These are phyloP conservation scores for Lathamus discolor DNA, from an alignment of 2,113 vertebrate genomes.

Conservation along the genomic window DNA sequence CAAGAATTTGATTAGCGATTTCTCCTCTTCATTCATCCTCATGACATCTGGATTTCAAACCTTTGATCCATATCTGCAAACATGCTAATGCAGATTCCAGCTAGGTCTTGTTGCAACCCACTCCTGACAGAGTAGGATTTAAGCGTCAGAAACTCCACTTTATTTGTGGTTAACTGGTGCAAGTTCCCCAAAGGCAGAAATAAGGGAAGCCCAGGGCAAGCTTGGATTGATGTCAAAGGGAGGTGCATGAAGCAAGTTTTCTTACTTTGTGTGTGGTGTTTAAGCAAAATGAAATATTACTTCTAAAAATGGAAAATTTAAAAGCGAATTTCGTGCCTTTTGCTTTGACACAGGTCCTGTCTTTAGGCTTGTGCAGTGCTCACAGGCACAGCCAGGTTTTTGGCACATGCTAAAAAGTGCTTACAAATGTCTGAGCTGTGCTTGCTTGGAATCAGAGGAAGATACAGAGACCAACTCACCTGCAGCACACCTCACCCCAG, in stretches of 20 bases:
- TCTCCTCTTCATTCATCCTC: constrained; percentile 44
- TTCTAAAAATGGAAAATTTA: neutral
- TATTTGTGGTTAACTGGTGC: neutral
- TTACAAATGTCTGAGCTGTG: neutral
- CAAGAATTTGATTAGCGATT: constrained; percentile 39
- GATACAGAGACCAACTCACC: neutral
- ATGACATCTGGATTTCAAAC: neutral
- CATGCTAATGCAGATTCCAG: neutral
- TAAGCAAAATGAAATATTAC: neutral
- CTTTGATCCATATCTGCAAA: neutral
- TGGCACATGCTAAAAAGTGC: neutral
- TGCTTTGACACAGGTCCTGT: neutral
- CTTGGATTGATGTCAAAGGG: neutral
- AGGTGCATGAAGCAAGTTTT: neutral
- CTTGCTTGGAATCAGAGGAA: neutral
- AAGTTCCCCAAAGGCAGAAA: neutral
- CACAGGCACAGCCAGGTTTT: neutral
- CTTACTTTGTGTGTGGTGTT: neutral
- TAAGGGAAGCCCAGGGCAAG: neutral
- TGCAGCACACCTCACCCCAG: neutral
- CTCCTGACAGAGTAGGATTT: neutral
- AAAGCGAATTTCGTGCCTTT: neutral
- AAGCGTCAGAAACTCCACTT: neutral
- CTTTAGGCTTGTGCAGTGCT: accelerated
- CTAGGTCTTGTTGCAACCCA: neutral